Evolutionary conservation across 2,113 vertebrate genomes (phyloP), one percentile per base, ranked within the genome.

Genomic region (Coturnix japonica): DNA sequence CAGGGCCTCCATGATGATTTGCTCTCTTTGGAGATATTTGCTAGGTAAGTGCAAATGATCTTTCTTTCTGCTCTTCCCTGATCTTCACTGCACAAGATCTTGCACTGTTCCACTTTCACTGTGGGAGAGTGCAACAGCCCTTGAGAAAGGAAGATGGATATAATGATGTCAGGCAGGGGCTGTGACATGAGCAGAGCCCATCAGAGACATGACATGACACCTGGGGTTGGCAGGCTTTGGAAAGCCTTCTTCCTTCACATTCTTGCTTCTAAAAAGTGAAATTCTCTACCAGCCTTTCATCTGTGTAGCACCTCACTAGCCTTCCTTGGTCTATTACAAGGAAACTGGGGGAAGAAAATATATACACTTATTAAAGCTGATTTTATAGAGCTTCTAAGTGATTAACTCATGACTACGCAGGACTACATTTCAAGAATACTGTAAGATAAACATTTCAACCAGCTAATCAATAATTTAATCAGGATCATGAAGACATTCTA

Each of bases 391-490:
- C 39, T 28, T 23, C 26, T 35, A 51, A 74, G 25, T 7, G 16
- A 26, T 23, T 20, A 61, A 25, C 4, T 75, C 54, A 31, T 22
- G 67, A 71, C 66, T 84, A 25, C 49, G 26, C 21, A 81, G 33
- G n/a, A 78, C 37, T 57, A 46, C 23, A 28, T 87, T 87, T 76
- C 41, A 56, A 53, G 30, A 80, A 73, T 77, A 82, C 63, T 70
- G 54, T 39, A 76, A 73, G 33, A 22, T 63, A 89, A 94, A 65
- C 5, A 10, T 49, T 92, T 87, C 65, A 65, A 69, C 49, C 44
- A 71, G 31, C 19, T 71, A 81, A 74, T 85, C 65, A 47, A 16
- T 56, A 15, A 89, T 70, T 89, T 89, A 39, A 77, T 74, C 75
- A 92, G 22, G 51, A 2, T 3, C 39, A 21, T 33, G 63, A 66